These are phyloP conservation scores for Antidorcas marsupialis DNA, from an alignment of 2,113 vertebrate species.

Conservation along the genomic window DNA sequence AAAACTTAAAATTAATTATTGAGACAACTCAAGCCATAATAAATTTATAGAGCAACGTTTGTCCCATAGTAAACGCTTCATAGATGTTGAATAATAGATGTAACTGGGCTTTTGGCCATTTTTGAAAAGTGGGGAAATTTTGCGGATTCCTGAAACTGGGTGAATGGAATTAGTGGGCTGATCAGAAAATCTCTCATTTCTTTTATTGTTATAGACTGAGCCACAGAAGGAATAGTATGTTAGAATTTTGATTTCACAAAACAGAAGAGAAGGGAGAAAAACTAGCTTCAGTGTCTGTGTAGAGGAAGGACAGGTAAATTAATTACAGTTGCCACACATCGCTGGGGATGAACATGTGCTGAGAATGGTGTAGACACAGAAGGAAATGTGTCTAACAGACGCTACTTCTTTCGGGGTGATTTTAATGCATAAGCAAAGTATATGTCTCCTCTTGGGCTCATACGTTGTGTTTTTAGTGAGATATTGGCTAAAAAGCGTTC, in stretches of 20 bases:
- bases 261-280: neutral
- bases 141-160: neutral
- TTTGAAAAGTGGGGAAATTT: neutral
- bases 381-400: neutral
- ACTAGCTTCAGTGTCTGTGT: neutral
- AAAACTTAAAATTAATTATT: neutral
- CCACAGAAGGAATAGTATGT: neutral
- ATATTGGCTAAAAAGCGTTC: neutral
- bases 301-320: neutral
- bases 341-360: neutral
- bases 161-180: neutral
- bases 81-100: neutral
- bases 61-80: neutral
- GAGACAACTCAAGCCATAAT: neutral
- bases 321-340: no score
- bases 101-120: neutral
- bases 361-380: neutral
- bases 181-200: neutral
- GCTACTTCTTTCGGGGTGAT: neutral
- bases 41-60: neutral
- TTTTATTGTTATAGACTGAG: neutral
- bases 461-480: neutral
- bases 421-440: neutral
- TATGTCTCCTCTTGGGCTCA: neutral
- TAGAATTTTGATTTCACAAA: neutral